Conservation (phyloP, 2,888 invertebrate species). For the Timandra comae region DNA sequence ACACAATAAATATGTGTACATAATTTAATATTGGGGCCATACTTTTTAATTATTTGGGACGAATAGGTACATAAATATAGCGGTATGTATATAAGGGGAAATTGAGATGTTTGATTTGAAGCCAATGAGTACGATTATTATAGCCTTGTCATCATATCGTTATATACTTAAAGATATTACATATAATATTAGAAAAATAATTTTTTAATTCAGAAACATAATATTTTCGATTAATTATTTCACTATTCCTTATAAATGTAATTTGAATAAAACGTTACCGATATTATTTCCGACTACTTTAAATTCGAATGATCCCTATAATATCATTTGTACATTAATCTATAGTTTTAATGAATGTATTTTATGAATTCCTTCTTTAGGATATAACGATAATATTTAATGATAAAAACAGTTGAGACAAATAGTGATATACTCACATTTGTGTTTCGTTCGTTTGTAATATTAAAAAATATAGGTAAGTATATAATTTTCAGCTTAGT, state of each 20-base stretch:
- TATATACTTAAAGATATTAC: too few species aligned
- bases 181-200: too few species aligned
- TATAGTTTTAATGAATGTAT: constrained; percentile 1
- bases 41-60: background rate
- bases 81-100: too few species aligned
- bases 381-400: background rate
- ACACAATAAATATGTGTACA: background rate
- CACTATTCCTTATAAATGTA: too few species aligned
- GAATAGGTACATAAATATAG: background rate
- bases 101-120: too few species aligned
- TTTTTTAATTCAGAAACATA: too few species aligned
- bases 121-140: too few species aligned
- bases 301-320: constrained; percentile 16
- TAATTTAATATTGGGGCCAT: background rate
- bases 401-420: constrained; percentile 10
- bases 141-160: too few species aligned
- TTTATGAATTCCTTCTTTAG: background rate
- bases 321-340: constrained; percentile 4
- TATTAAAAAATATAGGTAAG: constrained; percentile 12
- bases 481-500: constrained; percentile 1
- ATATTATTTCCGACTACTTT: constrained; percentile 3
- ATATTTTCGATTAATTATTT: too few species aligned
- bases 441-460: too few species aligned
- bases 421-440: constrained; percentile 13
- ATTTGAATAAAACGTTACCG: too few species aligned